These are phyloP conservation scores for Mechanitis mazaeus DNA, from an alignment of 2,888 invertebrate species.

Conservation along the genomic window DNA sequence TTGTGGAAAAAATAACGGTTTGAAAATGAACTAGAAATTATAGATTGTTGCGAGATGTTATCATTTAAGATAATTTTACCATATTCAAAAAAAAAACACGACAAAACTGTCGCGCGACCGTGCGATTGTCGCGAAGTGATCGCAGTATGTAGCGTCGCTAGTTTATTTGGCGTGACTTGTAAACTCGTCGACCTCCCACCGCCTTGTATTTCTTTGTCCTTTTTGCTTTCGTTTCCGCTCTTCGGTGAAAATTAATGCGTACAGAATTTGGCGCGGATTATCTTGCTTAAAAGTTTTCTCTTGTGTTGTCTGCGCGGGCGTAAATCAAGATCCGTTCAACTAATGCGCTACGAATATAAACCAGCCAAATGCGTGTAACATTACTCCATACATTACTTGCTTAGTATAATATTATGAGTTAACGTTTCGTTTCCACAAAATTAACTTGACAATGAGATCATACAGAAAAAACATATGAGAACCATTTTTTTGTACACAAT, in stretches of 20 bases:
- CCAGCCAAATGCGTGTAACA: neutral
- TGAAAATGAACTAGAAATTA: too few species aligned
- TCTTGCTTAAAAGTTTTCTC: slow-evolving; percentile 40
- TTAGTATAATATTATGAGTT: too few species aligned
- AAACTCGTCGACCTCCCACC: slow-evolving; percentile 27
- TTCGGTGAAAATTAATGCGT: slow-evolving; percentile 38
- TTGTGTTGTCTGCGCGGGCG: slow-evolving; percentile 16
- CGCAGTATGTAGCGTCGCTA: neutral
- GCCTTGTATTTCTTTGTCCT: slow-evolving; percentile 27
- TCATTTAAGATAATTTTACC: too few species aligned
- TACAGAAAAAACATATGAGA: too few species aligned
- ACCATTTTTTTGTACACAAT: too few species aligned
- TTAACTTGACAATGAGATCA: too few species aligned
- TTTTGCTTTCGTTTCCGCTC: slow-evolving; percentile 36
- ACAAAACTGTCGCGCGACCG: too few species aligned
- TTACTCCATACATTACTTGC: neutral
- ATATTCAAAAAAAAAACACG: too few species aligned
- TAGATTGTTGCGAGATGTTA: too few species aligned
- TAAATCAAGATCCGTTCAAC: slow-evolving; percentile 3
- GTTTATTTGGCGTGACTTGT: slow-evolving; percentile 38
- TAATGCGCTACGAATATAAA: neutral
- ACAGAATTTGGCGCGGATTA: slow-evolving; percentile 36
- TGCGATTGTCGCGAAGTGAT: too few species aligned
- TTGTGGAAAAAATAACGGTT: too few species aligned
- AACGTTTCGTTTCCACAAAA: too few species aligned